Percentiles rank a stretch among this genome's conserved stretches.
phyloP scores from a whole-genome alignment of 2,797 vertebrate genomes.

The Gorsachius magnificus region DNA sequence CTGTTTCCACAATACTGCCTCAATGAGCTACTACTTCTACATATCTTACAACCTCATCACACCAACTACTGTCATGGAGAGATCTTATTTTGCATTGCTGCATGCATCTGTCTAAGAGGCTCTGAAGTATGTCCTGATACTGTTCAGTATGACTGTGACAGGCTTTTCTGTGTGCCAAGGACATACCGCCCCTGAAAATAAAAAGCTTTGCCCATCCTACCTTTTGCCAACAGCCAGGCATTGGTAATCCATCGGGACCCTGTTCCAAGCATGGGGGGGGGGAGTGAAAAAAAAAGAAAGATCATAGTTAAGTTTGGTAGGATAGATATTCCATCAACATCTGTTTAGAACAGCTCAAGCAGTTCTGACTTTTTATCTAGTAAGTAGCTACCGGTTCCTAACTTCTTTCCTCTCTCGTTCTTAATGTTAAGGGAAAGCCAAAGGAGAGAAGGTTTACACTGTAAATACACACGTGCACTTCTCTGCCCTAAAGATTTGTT shows the following conservation, averaged over 20 bases:
- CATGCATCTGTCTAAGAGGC: not conserved
- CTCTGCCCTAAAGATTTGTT: not conserved
- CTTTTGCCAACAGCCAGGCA: slow-evolving; percentile 99
- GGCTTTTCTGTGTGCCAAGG: not conserved
- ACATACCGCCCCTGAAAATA: not conserved
- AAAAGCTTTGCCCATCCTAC: slow-evolving; percentile 73
- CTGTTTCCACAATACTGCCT: not conserved
- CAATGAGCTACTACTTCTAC: not conserved
- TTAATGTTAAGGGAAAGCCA: slow-evolving; percentile 32
- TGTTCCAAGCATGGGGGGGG: slow-evolving; percentile 61
- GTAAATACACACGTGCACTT: not conserved
- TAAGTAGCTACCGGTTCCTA: not conserved
- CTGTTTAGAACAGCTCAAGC: not conserved
- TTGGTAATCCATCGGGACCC: slow-evolving; percentile 98
- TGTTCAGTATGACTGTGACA: not conserved
- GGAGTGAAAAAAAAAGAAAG: not conserved
- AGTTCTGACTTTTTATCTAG: not conserved
- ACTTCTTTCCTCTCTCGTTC: not conserved
- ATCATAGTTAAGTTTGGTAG: not conserved
- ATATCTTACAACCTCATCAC: not conserved
- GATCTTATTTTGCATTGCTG: not conserved
- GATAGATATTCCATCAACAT: not conserved
- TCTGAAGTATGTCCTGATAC: not conserved
- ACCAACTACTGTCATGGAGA: not conserved
- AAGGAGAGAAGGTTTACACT: not conserved